A percentile compares a stretch with the other conserved stretches of the same genome.
Evolutionary conservation across 2,797 vertebrate species (phyloP).

Genomic region (Eremophila alpestris): DNA sequence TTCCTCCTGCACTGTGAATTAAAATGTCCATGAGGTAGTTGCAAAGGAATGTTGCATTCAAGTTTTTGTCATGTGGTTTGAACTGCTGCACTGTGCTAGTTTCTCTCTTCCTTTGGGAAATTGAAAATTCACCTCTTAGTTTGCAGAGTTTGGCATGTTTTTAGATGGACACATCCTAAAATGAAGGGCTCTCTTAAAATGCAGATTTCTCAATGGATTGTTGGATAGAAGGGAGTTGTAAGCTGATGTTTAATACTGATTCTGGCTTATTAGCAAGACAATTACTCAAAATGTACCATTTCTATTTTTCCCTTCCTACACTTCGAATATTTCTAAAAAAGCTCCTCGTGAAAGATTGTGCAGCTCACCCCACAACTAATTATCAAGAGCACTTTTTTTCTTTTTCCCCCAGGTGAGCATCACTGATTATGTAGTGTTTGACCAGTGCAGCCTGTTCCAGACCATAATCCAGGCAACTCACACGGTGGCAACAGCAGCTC

Average conservation of each 20-base stretch:
- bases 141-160: neutral
- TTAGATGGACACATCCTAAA: neutral
- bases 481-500: constrained; percentile 88
- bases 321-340: neutral
- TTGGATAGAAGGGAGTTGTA: neutral
- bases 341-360: neutral
- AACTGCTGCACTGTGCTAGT: neutral
- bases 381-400: neutral
- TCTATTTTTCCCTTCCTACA: neutral
- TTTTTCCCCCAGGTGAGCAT: constrained; percentile 87
- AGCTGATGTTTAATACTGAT: neutral
- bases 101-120: neutral
- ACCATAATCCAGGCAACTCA: constrained; percentile 93
- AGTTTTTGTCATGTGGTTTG: neutral
- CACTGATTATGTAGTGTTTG: constrained; percentile 97
- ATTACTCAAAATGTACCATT: neutral
- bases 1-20: neutral
- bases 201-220: neutral
- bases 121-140: neutral
- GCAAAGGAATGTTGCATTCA: neutral
- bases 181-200: neutral
- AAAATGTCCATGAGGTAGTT: neutral
- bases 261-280: neutral
- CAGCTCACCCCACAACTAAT: neutral
- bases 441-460: constrained; percentile 94